A percentile compares a stretch with the other conserved stretches of the same genome.
These are phyloP conservation scores for Brachyrhaphis roseni DNA, from an alignment of 2,797 vertebrate species.

Conservation along the genomic window DNA sequence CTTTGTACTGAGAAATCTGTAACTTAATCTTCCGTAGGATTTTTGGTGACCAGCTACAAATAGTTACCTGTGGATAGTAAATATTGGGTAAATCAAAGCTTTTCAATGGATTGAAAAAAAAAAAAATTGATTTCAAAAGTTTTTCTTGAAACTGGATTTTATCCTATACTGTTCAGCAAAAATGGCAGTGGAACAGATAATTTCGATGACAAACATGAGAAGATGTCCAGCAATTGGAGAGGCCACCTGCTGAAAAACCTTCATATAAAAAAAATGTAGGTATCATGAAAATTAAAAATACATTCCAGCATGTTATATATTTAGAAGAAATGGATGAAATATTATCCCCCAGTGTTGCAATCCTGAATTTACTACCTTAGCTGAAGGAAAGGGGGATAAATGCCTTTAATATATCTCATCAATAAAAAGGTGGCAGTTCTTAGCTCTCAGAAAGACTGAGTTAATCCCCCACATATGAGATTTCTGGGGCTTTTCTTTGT, in stretches of 20 bases:
- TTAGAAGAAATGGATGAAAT: conserved; percentile 10
- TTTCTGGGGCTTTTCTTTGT: conserved; percentile 37
- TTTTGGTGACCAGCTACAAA: background rate
- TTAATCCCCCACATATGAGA: conserved; percentile 50
- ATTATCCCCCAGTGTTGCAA: background rate
- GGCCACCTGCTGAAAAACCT: conserved; percentile 1
- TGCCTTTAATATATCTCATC: conserved; percentile 36
- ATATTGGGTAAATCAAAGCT: background rate
- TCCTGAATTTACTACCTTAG: conserved; percentile 19
- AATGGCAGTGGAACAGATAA: background rate
- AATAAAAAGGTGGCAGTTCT: conserved; percentile 42
- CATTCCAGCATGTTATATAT: background rate
- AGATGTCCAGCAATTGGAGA: background rate
- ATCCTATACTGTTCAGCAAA: background rate
- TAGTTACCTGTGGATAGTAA: background rate
- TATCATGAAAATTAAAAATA: background rate
- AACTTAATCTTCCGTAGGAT: background rate
- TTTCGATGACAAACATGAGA: background rate
- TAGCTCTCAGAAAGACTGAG: conserved; percentile 32
- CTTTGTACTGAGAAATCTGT: background rate
- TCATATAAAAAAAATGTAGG: background rate
- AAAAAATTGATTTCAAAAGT: background rate
- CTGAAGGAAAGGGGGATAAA: conserved; percentile 18
- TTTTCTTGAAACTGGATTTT: background rate
- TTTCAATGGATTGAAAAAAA: background rate